A percentile compares a stretch with the other conserved stretches of the same genome.
These are phyloP conservation scores for Syrphus vitripennis DNA, from an alignment of 2,888 invertebrate species.

Conservation along the genomic window DNA sequence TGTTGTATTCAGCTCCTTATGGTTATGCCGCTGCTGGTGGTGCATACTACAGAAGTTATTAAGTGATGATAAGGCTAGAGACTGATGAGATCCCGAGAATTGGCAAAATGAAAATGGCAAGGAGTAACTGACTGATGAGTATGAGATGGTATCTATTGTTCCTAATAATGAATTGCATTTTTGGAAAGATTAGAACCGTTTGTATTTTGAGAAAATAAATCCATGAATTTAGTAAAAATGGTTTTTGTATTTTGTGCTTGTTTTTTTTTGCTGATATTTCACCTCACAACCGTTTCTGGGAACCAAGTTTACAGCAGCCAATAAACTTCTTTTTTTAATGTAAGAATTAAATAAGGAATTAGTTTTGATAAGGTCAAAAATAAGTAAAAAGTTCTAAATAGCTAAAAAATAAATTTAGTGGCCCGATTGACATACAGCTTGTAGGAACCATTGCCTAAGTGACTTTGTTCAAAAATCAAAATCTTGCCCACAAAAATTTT, in stretches of 20 bases:
- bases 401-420: too few species aligned
- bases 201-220: constrained; percentile 3
- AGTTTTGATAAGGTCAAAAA: too few species aligned
- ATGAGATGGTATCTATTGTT: constrained; percentile 63
- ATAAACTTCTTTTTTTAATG: too few species aligned
- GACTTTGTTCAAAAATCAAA: too few species aligned
- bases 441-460: too few species aligned
- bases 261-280: not conserved
- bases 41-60: constrained; percentile 32
- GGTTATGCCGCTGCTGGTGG: constrained; percentile 28
- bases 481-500: too few species aligned
- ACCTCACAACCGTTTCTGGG: too few species aligned
- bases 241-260: not conserved
- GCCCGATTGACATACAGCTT: too few species aligned
- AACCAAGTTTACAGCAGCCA: too few species aligned
- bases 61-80: not conserved
- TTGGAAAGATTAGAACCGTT: constrained; percentile 64
- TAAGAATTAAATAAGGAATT: too few species aligned
- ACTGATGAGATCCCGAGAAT: not conserved
- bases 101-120: not conserved
- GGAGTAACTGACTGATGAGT: constrained; percentile 41
- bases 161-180: constrained; percentile 23
- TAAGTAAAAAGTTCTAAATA: too few species aligned
- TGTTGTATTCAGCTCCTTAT: constrained; percentile 44
- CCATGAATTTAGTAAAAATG: not conserved